These are phyloP conservation scores for Gadus chalcogrammus DNA, from an alignment of 2,113 vertebrate species.

Conservation along the genomic window DNA sequence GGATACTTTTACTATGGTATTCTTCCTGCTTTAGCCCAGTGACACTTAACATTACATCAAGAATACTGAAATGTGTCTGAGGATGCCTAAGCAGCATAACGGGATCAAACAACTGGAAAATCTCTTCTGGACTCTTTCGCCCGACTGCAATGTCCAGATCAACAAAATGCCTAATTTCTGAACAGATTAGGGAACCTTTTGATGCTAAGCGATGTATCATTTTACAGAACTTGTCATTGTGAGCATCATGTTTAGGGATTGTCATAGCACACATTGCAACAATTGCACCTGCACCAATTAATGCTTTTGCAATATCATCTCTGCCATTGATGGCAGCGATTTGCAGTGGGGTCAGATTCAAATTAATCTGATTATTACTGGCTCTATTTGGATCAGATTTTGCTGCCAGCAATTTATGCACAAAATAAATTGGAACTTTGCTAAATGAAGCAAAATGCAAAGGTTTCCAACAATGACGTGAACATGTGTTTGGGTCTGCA, in stretches of 20 bases:
- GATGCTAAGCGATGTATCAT: neutral
- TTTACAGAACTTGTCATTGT: neutral
- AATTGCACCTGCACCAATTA: neutral
- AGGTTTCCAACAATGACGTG: too few species aligned
- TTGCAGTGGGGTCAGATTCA: too few species aligned
- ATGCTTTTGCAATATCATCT: neutral
- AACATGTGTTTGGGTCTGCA: slow-evolving; percentile 19
- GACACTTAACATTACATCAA: neutral
- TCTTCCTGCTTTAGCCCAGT: fast-evolving
- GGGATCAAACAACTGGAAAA: slow-evolving; percentile 2
- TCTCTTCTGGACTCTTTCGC: slow-evolving; percentile 14
- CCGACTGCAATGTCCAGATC: neutral
- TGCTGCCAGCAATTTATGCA: too few species aligned
- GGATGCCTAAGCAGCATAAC: slow-evolving; percentile 51
- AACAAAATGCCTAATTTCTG: neutral
- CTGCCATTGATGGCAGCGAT: fast-evolving
- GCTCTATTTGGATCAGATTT: too few species aligned
- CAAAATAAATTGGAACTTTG: too few species aligned
- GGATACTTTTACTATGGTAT: slow-evolving; percentile 34
- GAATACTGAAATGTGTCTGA: neutral
- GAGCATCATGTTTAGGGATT: neutral
- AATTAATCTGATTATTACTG: too few species aligned
- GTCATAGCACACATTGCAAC: neutral
- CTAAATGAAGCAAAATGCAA: too few species aligned
- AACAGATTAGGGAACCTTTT: neutral